Evolutionary conservation across 1,140 invertebrate species (phyloP).

Genomic region (Trichonephila clavata): DNA sequence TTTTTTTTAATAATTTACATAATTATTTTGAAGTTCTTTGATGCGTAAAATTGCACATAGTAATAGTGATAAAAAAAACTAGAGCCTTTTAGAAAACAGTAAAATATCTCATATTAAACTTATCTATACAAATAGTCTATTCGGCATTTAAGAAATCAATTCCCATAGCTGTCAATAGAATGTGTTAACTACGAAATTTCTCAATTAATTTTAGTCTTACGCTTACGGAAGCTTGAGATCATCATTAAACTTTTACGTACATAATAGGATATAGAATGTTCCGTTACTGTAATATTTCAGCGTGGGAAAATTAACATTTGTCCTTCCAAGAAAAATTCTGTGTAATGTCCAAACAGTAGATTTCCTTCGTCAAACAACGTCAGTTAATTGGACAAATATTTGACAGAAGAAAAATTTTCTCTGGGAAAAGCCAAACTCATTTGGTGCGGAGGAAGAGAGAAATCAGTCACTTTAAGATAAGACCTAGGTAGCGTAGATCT

Average conservation of each 20-base stretch:
- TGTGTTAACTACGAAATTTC: no score
- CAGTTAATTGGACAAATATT: conserved; percentile 59
- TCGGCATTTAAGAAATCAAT: no score
- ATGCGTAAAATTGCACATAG: no score
- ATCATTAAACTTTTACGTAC: neutral
- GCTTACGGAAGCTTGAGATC: no score
- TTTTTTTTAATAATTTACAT: no score
- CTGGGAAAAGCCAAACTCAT: conserved; percentile 16
- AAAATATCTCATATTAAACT: no score
- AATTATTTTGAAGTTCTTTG: no score
- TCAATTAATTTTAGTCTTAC: neutral
- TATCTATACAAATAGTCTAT: no score
- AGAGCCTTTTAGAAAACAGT: no score
- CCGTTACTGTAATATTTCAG: neutral
- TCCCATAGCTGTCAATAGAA: no score
- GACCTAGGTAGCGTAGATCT: neutral
- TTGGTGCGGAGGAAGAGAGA: neutral
- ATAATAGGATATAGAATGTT: neutral
- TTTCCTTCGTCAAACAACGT: conserved; percentile 53
- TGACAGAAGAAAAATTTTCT: conserved; percentile 31
- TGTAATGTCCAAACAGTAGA: conserved; percentile 46
- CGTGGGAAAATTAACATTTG: conserved; percentile 56
- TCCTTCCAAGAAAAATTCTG: conserved; percentile 26
- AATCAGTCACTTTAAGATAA: conserved; percentile 17
- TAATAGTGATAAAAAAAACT: no score